Base-by-base conservation (phyloP, 2,113 vertebrate genomes). In the Cheirogaleus medius region DNA sequence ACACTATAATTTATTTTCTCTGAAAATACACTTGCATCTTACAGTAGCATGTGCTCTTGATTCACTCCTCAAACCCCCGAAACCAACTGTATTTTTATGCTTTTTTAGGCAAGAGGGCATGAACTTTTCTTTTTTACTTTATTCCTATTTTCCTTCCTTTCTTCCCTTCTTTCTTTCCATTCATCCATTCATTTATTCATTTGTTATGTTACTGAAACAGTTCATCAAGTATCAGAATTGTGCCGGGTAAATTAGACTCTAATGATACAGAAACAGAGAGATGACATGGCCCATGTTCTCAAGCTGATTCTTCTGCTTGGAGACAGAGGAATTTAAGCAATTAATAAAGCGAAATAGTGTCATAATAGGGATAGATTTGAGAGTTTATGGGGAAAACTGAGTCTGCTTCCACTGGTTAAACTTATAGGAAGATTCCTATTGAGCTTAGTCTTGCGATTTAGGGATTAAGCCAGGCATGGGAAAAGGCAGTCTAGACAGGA, bases 1-100 rank as follows among this genome's bases (percentile, higher is more conserved):
- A 95, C 95, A 49, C 49, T 76, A 90, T 98, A 91, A 98, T 98
- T 98, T 98, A 97, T 98, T 98, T 98, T 91, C 49, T 96, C 95
- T 97, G 98, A 98, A 98, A 98, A 98, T 98, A 87, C 32, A 95
- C 94, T 97, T 95, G 47, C 60, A 88, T 92, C 80, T 85, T 97
- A 94, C 20, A 84, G 58, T 90, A 89, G 74, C 37, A 42, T 93
- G 29, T 97, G 76, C 9, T 87, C 90, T 78, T 81, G 44, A 91
- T 85, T 27, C 52, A 37, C 68, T 84, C 10, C 29, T 54, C 18
- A 60, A 44, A 17, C 0, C 6, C 3, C 23, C 3, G 2, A 95
- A 97, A 78, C 27, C 23, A 94, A 76, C 49, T 39, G 0, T 78
- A 78, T 91, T 97, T 94, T 87, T 85, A 34, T 56, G 12, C 76